Evolutionary conservation across 2,797 vertebrate species (phyloP).

Genomic region (Catostomus latipinnis): DNA sequence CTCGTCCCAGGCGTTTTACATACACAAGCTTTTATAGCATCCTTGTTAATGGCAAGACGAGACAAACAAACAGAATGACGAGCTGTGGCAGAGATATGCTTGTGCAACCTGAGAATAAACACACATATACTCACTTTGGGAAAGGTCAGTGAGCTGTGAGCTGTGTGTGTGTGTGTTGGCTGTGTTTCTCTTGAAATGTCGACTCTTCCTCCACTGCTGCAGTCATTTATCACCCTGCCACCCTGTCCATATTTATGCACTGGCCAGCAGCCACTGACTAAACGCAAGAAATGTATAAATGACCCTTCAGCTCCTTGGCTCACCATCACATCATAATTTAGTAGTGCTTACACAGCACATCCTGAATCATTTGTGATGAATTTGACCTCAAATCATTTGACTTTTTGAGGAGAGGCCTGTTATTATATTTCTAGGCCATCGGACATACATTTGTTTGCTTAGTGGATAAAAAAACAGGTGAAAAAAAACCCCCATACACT

Average conservation of each 20-base stretch:
- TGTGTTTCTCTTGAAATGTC: slow-evolving; percentile 38
- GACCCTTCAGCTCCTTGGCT: slow-evolving; percentile 26
- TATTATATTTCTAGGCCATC: too few species aligned
- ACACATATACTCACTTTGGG: slow-evolving; percentile 18
- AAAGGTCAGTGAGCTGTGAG: slow-evolving; percentile 21
- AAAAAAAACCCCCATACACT: too few species aligned
- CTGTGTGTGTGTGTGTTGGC: slow-evolving; percentile 14
- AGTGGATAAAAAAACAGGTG: too few species aligned
- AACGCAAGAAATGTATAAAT: slow-evolving; percentile 30
- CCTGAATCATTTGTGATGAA: not conserved
- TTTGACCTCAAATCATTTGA: too few species aligned
- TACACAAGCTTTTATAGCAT: slow-evolving; percentile 11
- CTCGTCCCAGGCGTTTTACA: slow-evolving; percentile 34
- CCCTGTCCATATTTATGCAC: slow-evolving; percentile 46
- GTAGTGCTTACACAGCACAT: too few species aligned
- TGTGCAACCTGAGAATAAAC: slow-evolving; percentile 22
- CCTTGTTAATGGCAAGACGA: slow-evolving; percentile 28
- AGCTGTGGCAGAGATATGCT: slow-evolving; percentile 12
- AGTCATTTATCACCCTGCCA: slow-evolving; percentile 53
- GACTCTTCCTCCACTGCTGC: slow-evolving; percentile 45
- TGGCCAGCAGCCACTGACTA: slow-evolving; percentile 45
- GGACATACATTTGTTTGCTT: too few species aligned
- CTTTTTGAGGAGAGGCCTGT: too few species aligned
- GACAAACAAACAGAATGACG: not conserved
- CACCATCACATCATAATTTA: not conserved